A percentile compares a stretch with the other conserved stretches of the same genome.
These are phyloP conservation scores for Lithosia quadra DNA, from an alignment of 2,888 invertebrate species.

Conservation along the genomic window DNA sequence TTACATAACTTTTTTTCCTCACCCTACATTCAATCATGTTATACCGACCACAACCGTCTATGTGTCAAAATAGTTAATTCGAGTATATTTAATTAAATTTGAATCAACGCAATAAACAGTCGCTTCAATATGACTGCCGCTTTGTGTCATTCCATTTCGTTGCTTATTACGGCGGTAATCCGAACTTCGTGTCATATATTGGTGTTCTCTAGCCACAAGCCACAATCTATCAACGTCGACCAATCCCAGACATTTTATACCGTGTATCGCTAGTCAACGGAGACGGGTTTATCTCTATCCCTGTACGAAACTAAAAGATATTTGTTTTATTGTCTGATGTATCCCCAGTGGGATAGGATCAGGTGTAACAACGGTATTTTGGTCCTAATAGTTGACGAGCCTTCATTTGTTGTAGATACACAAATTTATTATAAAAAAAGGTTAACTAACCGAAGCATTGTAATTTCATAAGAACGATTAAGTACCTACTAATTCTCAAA, in stretches of 20 bases:
- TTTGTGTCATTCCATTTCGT: slow-evolving; percentile 13
- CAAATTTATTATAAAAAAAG: no score
- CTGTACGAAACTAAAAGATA: slow-evolving; percentile 1
- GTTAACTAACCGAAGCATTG: no score
- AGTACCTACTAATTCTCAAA: no score
- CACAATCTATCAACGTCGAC: slow-evolving; percentile 43
- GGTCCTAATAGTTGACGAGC: no score
- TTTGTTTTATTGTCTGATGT: neutral
- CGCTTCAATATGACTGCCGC: slow-evolving; percentile 30
- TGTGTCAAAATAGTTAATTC: neutral
- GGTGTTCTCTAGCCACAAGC: slow-evolving; percentile 12
- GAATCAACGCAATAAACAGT: slow-evolving; percentile 27
- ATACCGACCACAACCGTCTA: neutral
- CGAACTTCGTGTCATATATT: slow-evolving; percentile 21
- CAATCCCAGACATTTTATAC: slow-evolving; percentile 34
- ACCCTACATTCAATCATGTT: neutral
- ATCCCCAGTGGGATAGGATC: neutral
- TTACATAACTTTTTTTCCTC: neutral
- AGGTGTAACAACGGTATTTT: no score
- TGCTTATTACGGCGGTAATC: slow-evolving; percentile 40
- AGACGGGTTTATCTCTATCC: slow-evolving; percentile 33
- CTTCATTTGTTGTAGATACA: no score
- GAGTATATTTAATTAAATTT: slow-evolving; percentile 14
- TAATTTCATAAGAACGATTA: no score
- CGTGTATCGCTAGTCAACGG: slow-evolving; percentile 27